These are phyloP conservation scores for Drosophila gaucha DNA, from an alignment of 2,888 invertebrate genomes.

Conservation along the genomic window DNA sequence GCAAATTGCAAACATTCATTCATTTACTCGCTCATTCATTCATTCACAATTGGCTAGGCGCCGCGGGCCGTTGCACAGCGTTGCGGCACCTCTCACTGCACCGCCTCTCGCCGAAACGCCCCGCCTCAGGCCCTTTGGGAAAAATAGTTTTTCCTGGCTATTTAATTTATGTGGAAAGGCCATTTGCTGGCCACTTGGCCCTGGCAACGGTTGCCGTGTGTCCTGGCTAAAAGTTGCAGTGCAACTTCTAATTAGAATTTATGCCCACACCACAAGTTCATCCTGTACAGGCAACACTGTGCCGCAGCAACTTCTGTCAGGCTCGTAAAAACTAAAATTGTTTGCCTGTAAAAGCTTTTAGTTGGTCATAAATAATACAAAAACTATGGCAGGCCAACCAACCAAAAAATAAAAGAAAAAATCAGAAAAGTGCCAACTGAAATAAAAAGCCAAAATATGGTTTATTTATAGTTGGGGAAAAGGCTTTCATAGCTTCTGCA, in stretches of 20 bases:
- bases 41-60: constrained; percentile 58
- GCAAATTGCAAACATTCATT: constrained; percentile 68
- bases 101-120: constrained; percentile 1
- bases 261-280: constrained; percentile 60
- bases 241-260: constrained; percentile 74
- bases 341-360: constrained; percentile 74
- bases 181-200: constrained; percentile 51
- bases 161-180: constrained; percentile 58
- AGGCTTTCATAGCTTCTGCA: constrained; percentile 16
- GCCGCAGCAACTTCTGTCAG: constrained; percentile 44
- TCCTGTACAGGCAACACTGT: constrained; percentile 18
- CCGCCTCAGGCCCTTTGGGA: constrained; percentile 35
- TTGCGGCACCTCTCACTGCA: constrained; percentile 7
- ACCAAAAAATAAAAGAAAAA: not conserved
- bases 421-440: constrained; percentile 31
- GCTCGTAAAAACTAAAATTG: constrained; percentile 69
- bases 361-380: constrained; percentile 73
- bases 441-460: constrained; percentile 57
- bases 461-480: constrained; percentile 63
- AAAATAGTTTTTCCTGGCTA: constrained; percentile 60
- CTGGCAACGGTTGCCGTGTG: constrained; percentile 24
- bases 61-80: constrained; percentile 53
- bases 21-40: constrained; percentile 58
- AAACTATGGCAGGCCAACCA: constrained; percentile 60
- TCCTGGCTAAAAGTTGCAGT: constrained; percentile 50